Evolutionary conservation across 2,888 invertebrate species (phyloP), one percentile per base, ranked within the genome.

Genomic region (Heliconius ismenius): DNA sequence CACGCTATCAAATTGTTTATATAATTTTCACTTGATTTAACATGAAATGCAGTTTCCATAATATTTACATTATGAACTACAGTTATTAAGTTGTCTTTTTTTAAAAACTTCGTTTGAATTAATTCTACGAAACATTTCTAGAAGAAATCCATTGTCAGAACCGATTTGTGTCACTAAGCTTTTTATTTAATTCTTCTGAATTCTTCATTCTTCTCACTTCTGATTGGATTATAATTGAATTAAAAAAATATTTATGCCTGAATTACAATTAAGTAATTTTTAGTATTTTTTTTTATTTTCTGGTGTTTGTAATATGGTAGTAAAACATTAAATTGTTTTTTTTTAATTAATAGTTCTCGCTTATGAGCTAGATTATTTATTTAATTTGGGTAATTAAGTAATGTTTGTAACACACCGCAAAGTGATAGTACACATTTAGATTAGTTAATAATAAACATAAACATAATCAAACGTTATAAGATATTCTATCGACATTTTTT

Each of bases 391-490:
- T 24, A 3, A 13, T 13, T 60, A 62, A 26, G 6, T 62, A 26
- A 7, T 13, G 15, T 15, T 26, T 15, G 15, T 26, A 24, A 7
- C 13, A 62, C 15, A 26, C 13, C 26, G 62, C 62, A 24, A 15
- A 26, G 62, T 26, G 62, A 62, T 26, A 15, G 13, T 6, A 26
- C 62, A 26, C 24, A 26, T 24, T 62, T 6, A 62, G 26, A 26
- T 26, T 39, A 65, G n/a, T 36, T 2, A 39, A 67, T 24, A 67
- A 39, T 39, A 67, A 13, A 21, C 15, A 73, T 58, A 54, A 76
- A 70, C 36, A 65, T 58, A 65, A 77, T 77, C 63, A 26, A 77
- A 74, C 28, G 49, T 54, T 39, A 64, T 74, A 64, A 78, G 28
- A 73, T 54, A 78, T 74, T 74, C 58, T 77, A 75, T 64, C 72